A percentile compares a stretch with the other conserved stretches of the same genome.
Conservation (phyloP, 1,140 invertebrate genomes). For the Drosophila kepulauana region DNA sequence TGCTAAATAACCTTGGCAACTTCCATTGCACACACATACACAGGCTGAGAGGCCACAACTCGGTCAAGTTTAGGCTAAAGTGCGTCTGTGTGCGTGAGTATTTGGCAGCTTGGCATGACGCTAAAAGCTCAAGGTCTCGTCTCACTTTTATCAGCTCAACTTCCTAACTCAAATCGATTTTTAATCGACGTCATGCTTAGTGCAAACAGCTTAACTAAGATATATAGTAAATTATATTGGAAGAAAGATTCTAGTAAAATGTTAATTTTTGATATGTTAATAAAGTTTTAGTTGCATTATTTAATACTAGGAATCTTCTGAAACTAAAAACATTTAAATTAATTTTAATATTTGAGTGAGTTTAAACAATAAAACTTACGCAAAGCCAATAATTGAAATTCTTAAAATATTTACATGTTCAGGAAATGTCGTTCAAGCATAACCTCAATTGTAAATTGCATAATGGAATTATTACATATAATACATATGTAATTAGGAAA, state of each 20-base stretch:
- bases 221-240: no score
- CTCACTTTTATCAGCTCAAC: conserved; percentile 16
- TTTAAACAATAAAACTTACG: no score
- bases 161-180: conserved; percentile 32
- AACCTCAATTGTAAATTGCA: conserved; percentile 14
- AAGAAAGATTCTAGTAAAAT: no score
- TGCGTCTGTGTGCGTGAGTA: conserved; percentile 6
- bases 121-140: conserved; percentile 39
- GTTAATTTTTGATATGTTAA: no score
- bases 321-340: no score
- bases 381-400: no score
- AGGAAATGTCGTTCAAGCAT: conserved; percentile 17
- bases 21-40: conserved; percentile 14
- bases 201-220: not conserved
- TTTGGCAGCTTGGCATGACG: conserved; percentile 15
- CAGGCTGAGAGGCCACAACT: conserved; percentile 11
- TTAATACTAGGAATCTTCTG: no score
- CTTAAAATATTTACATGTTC: not conserved
- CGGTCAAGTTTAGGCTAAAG: conserved; percentile 55
- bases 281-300: no score
- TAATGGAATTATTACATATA: conserved; percentile 4
- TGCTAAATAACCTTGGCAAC: conserved; percentile 35
- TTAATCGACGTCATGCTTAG: not conserved
- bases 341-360: no score
- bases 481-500: conserved; percentile 29